A percentile compares a stretch with the other conserved stretches of the same genome.
Evolutionary conservation across 2,888 invertebrate species (phyloP).

Genomic region (Dorcus parallelipipedus): DNA sequence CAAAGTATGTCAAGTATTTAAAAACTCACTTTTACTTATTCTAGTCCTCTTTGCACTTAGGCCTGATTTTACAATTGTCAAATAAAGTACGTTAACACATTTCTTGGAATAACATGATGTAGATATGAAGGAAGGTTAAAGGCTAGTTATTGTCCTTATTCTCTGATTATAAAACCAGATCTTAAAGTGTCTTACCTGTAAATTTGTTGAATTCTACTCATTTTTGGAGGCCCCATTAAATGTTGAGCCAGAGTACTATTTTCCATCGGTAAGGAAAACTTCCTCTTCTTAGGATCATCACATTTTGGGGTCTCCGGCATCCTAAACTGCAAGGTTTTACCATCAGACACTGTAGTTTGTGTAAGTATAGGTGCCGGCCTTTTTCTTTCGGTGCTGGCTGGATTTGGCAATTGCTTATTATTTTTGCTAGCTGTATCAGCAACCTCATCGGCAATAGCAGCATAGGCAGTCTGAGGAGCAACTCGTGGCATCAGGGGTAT

Average conservation of each 20-base stretch:
- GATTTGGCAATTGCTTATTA: slow-evolving; percentile 58
- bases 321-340: slow-evolving; percentile 36
- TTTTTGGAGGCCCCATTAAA: slow-evolving; percentile 42
- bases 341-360: slow-evolving; percentile 32
- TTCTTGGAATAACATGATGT: too few relatives aligned
- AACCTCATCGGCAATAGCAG: slow-evolving; percentile 77
- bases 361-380: slow-evolving; percentile 28
- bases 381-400: slow-evolving; percentile 50
- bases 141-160: too few relatives aligned
- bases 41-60: neutral
- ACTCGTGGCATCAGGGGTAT: slow-evolving; percentile 80
- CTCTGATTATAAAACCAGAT: too few relatives aligned
- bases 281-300: slow-evolving; percentile 44
- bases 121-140: too few relatives aligned
- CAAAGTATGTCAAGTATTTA: neutral
- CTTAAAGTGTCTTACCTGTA: slow-evolving; percentile 36
- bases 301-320: slow-evolving; percentile 43
- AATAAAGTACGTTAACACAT: too few relatives aligned
- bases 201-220: slow-evolving; percentile 46
- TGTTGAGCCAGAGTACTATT: slow-evolving; percentile 43
- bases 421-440: slow-evolving; percentile 63
- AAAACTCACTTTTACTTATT: neutral
- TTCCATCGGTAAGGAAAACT: slow-evolving; percentile 37
- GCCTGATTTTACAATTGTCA: too few relatives aligned
- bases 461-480: slow-evolving; percentile 81